Evolutionary conservation across 2,797 vertebrate species (phyloP), one percentile per base, ranked within the genome.

Genomic region (Cygnus olor): DNA sequence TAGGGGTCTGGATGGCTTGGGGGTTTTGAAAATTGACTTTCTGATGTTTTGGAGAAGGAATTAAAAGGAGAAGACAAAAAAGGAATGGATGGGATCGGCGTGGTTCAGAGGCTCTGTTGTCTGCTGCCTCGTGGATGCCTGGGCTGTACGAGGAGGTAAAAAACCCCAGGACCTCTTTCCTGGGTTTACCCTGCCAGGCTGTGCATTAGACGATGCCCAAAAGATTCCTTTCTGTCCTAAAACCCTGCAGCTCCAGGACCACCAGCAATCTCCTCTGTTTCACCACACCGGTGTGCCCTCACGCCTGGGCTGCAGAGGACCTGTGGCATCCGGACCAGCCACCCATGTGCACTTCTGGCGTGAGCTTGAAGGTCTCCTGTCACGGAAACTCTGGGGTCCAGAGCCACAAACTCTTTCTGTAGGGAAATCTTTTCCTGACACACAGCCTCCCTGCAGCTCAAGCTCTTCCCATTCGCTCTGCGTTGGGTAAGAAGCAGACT

Each of bases 341-440:
- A 1, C 51, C 47, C 9, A 10, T 17, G 32, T 0, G 0, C 14
- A 71, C 7, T 65, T 65, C 38, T 80, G 32, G 5, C 17, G 30
- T 14, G 3, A 28, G 2, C 76, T 80, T 66, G 85, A 57, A 36
- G 53, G 45, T 76, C 45, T 83, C 19, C 21, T 65, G 44, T 57
- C 58, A 16, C 0, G 3, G 54, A 61, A 60, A 66, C 42, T n/a
- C 14, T 9, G 15, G 0, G 1, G 21, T 54, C 58, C 42, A 85
- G 70, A 61, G 12, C 36, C 70, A 61, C 58, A 76, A 16, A 65
- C 16, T 4, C 24, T 21, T 56, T 71, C 36, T 15, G 14, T 34
- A 70, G 7, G 34, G 57, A 90, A 61, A 65, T 54, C 20, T 54
- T 30, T 20, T 61, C 19, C 69, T 22, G 14, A 17, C 9, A 24